These are phyloP conservation scores for Nothoprocta pentlandii DNA, from an alignment of 2,113 vertebrate species.

Conservation along the genomic window DNA sequence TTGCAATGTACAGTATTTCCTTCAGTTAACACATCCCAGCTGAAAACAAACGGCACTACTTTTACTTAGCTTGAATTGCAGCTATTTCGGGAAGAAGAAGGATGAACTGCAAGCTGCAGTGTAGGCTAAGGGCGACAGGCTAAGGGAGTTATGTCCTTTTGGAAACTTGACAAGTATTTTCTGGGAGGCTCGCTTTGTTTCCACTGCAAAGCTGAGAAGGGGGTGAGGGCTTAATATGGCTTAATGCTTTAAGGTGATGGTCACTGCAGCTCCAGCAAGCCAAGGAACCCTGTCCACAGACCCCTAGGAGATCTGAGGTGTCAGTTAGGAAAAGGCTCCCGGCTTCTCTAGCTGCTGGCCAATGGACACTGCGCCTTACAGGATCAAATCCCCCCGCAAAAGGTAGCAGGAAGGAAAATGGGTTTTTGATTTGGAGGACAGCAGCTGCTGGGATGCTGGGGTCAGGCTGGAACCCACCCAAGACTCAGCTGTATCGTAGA, in stretches of 20 bases:
- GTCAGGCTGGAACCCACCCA: background rate
- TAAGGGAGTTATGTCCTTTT: background rate
- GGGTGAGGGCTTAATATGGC: fast-evolving
- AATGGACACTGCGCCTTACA: background rate
- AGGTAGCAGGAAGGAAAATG: background rate
- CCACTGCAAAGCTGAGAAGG: background rate
- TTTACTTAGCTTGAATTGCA: background rate
- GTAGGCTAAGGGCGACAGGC: background rate
- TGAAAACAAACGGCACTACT: background rate
- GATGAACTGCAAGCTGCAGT: background rate
- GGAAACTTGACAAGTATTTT: background rate
- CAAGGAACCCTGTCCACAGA: background rate
- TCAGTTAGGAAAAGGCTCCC: background rate
- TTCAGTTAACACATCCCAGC: background rate
- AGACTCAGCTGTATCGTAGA: background rate
- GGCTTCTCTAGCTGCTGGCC: background rate
- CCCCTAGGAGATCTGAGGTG: background rate
- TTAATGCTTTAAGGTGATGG: background rate
- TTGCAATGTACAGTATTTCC: background rate
- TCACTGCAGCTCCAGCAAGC: background rate
- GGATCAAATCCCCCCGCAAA: fast-evolving
- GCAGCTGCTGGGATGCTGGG: background rate
- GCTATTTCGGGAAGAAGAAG: background rate
- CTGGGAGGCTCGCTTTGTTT: slow-evolving; percentile 16
- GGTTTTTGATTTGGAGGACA: background rate